Base-by-base conservation (phyloP, 2,113 vertebrate genomes). In the Gorilla gorilla region DNA sequence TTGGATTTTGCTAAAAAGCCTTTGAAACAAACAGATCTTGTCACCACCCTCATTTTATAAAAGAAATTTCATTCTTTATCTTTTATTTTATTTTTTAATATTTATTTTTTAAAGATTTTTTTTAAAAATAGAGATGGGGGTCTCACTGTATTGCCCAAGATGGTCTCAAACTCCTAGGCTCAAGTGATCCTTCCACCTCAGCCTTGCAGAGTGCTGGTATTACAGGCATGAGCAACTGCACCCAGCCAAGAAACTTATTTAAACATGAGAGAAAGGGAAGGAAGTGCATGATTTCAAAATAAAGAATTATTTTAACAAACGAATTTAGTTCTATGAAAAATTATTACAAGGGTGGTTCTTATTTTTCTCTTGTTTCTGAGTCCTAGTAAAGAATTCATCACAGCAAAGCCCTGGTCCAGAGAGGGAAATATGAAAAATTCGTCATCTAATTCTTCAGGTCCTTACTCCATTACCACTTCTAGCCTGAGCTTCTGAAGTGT, bases 201-300 rank as follows among this genome's bases (percentile, higher is more conserved):
- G 27, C 61, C 61, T 64, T 14, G 2, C 27, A 64, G 61, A 64
- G 27, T 64, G 27, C 61, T 32, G 27, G 61, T 64, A 64, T 64
- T 14, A 64, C 27, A 64, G 27, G 61, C 61, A 64, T 30, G 61
- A 64, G 61, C 61, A 27, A 64, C 61, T 64, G 27, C 0, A 30
- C 61, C 12, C 13, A 13, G 61, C 27, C 61, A 93, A 93, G 40
- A 92, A 89, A 64, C 14, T 50, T 57, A 86, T 38, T 94, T 94
- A 80, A 38, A 80, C 55, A 70, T 9, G 50, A 82, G 57, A 57
- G 23, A 76, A 78, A 20, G 30, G 17, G n/a, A 11, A 91, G 59
- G 55, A 94, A 88, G 35, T 61, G 4, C 35, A 45, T 78, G 96
- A 20, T 94, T 97, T 97, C 64, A 89, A 90, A 92, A 90, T 72